Evolutionary conservation across 1,140 invertebrate species (phyloP).

Genomic region (Vanessa tameamea): DNA sequence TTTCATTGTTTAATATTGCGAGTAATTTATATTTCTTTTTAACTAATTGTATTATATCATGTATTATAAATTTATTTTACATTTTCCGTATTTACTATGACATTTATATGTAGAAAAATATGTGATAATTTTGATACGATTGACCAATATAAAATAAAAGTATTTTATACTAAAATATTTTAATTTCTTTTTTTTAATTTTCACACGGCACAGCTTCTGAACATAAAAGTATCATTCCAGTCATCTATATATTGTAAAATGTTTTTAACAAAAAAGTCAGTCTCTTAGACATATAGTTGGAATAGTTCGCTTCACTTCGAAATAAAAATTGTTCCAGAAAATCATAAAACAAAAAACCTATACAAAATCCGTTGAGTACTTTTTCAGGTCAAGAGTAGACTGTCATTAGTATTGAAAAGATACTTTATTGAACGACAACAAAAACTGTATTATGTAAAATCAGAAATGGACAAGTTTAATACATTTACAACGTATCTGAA

Average conservation of each 20-base stretch:
- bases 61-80: too few relatives aligned
- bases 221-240: slow-evolving; percentile 19
- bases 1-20: too few relatives aligned
- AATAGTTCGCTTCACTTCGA: slow-evolving; percentile 11
- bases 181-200: neutral
- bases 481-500: neutral
- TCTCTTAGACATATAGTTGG: slow-evolving; percentile 20
- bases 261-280: slow-evolving; percentile 27
- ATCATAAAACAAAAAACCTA: slow-evolving; percentile 20
- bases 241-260: slow-evolving; percentile 19
- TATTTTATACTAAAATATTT: neutral
- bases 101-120: too few relatives aligned
- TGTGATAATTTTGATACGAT: too few relatives aligned
- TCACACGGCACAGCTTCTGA: slow-evolving; percentile 6
- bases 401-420: slow-evolving; percentile 24
- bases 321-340: slow-evolving; percentile 19
- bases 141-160: slow-evolving; percentile 1
- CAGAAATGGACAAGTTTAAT: neutral
- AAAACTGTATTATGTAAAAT: slow-evolving; percentile 5
- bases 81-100: too few relatives aligned
- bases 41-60: too few relatives aligned
- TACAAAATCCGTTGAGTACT: slow-evolving; percentile 17
- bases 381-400: slow-evolving; percentile 13
- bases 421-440: slow-evolving; percentile 5
- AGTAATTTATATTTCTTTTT: too few relatives aligned